Evolutionary conservation across 2,113 vertebrate genomes (phyloP).

Genomic region (Apistogramma diplotaenia): DNA sequence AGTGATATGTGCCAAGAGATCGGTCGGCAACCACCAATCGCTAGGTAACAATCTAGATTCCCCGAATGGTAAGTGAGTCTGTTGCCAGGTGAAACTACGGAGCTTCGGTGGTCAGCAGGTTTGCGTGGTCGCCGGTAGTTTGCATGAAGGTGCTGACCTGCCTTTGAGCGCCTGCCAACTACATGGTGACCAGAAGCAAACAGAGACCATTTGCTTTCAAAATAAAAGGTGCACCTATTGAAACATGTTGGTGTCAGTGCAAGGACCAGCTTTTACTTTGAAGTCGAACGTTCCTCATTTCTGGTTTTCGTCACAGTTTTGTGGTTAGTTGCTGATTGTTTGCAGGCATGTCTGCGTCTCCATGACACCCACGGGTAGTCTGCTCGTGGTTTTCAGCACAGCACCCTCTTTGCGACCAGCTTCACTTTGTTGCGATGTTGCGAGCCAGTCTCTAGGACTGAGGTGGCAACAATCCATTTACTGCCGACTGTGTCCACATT

Average conservation of each 20-base stretch:
- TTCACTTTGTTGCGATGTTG: neutral
- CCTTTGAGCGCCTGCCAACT: too few species aligned
- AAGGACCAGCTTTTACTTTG: neutral
- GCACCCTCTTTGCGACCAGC: neutral
- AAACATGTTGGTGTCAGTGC: neutral
- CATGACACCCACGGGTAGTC: neutral
- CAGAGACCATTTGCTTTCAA: neutral
- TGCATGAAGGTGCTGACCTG: too few species aligned
- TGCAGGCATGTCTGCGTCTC: neutral
- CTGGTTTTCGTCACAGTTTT: neutral
- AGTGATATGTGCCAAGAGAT: neutral
- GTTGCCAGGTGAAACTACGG: too few species aligned
- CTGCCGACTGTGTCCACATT: too few species aligned
- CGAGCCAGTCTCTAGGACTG: neutral
- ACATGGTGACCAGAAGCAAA: neutral
- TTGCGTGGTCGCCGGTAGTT: too few species aligned
- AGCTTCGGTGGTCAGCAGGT: too few species aligned
- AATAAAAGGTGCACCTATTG: neutral
- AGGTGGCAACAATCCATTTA: too few species aligned
- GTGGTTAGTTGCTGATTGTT: neutral
- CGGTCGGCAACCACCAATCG: too few species aligned
- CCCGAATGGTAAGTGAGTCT: too few species aligned
- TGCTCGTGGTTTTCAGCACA: neutral
- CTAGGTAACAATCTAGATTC: too few species aligned
- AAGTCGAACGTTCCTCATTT: neutral